Conservation (phyloP, 2,797 vertebrate genomes). For the Spondyliosoma cantharus region DNA sequence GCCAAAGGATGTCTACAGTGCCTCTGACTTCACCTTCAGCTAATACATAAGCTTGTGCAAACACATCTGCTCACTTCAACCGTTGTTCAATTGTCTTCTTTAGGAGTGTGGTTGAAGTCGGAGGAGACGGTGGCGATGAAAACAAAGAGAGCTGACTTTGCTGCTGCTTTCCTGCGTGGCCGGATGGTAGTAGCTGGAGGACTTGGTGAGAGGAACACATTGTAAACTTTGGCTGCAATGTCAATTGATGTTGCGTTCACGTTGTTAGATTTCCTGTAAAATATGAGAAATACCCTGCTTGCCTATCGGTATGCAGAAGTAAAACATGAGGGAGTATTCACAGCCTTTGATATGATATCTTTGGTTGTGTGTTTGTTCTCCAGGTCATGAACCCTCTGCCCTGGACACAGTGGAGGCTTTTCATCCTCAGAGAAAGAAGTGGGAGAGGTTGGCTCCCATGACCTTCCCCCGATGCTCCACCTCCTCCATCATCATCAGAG, state of each 20-base stretch:
- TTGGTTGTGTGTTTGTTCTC: not conserved
- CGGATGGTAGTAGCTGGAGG: constrained; percentile 93
- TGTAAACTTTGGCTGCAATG: not conserved
- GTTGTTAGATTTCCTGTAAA: not conserved
- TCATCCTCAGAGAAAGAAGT: constrained; percentile 92
- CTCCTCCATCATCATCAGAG: constrained; percentile 90
- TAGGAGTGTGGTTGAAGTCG: constrained; percentile 93
- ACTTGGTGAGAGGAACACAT: constrained; percentile 85
- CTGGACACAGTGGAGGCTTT: constrained; percentile 93
- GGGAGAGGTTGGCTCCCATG: constrained; percentile 93
- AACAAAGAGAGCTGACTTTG: constrained; percentile 95
- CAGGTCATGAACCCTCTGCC: constrained; percentile 94
- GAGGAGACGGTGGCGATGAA: constrained; percentile 92
- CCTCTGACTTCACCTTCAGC: constrained; percentile 43
- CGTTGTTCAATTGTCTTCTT: constrained; percentile 20
- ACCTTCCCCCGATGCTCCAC: constrained; percentile 93
- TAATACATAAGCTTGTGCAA: constrained; percentile 8
- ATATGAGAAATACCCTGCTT: not conserved
- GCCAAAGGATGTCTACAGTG: constrained; percentile 18
- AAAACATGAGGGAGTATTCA: not conserved
- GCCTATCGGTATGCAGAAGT: not conserved
- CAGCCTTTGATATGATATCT: not conserved
- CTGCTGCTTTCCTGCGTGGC: constrained; percentile 89
- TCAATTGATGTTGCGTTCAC: not conserved
- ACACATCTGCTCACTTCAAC: constrained; percentile 32